Conservation (phyloP, 2,113 vertebrate species). For the Semnornis frantzii region DNA sequence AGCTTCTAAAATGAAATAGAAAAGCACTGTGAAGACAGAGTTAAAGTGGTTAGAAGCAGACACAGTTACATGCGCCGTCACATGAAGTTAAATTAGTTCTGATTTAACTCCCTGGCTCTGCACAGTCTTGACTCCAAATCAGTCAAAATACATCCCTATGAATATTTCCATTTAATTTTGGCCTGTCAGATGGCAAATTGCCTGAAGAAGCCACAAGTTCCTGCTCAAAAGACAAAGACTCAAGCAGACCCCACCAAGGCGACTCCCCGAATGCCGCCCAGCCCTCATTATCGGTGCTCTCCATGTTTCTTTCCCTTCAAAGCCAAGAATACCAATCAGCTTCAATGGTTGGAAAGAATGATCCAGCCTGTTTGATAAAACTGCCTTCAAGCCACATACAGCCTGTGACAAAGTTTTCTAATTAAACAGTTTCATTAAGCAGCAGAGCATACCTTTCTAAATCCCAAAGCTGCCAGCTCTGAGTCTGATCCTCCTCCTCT, state of each 20-base stretch:
- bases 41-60: background rate
- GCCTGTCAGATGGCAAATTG: background rate
- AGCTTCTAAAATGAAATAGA: background rate
- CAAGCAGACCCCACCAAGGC: background rate
- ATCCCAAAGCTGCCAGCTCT: background rate
- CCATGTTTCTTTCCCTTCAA: background rate
- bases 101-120: background rate
- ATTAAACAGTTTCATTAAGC: conserved; percentile 59
- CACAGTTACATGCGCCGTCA: fast-evolving
- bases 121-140: background rate
- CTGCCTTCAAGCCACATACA: background rate
- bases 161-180: background rate
- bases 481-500: background rate
- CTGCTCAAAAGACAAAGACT: background rate
- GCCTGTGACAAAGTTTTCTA: conserved; percentile 57
- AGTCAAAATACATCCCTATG: background rate
- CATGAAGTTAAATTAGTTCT: background rate
- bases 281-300: background rate
- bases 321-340: conserved; percentile 38
- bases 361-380: conserved; percentile 34
- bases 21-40: background rate
- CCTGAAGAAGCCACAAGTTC: background rate
- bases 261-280: background rate
- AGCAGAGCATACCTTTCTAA: background rate
- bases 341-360: background rate